Evolutionary conservation across 2,113 vertebrate species (phyloP), one percentile per base, ranked within the genome.

Genomic region (Gulo gulo): DNA sequence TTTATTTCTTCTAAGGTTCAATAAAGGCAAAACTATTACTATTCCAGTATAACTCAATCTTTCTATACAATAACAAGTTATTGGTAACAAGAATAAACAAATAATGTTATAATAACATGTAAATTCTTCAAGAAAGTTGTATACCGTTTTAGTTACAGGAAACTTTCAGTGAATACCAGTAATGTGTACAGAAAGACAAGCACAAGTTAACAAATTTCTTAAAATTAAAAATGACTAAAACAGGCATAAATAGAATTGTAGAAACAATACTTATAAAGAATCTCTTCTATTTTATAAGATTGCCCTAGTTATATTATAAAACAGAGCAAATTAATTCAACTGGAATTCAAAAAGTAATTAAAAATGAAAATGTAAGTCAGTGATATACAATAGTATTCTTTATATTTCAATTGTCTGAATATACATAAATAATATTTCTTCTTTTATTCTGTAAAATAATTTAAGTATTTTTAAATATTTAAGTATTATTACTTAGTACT

Each of bases 141-240:
- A 42, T 36, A 16, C 7, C 73, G 93, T 1, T 57, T 45, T 81
- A 85, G 50, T 95, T 31, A 94, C 26, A 94, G 6, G 12, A 59
- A 45, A 59, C 23, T 42, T 95, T 93, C 45, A 73, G 82, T 73
- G 94, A 86, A 91, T 45, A 59, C 4, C 23, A 89, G 6, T 74
- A 63, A 47, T 57, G 7, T 65, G 2, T 65, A 88, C 9, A 94
- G n/a, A 88, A 95, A 95, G 29, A 67, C 61, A 96, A 84, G 21
- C n/a, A 59, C 15, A 86, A 84, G 24, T n/a, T 78, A 79, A 57
- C 14, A 89, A 71, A 96, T 65, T 65, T 87, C 26, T 88, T 92
- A 79, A 95, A 59, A 67, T 94, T 85, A 71, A 96, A 94, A 83
- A 92, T 80, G 18, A 42, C n/a, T 90, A 65, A 96, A 96, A 83